Evolutionary conservation across 2,797 vertebrate species (phyloP).

Genomic region (Sebastes cheni): DNA sequence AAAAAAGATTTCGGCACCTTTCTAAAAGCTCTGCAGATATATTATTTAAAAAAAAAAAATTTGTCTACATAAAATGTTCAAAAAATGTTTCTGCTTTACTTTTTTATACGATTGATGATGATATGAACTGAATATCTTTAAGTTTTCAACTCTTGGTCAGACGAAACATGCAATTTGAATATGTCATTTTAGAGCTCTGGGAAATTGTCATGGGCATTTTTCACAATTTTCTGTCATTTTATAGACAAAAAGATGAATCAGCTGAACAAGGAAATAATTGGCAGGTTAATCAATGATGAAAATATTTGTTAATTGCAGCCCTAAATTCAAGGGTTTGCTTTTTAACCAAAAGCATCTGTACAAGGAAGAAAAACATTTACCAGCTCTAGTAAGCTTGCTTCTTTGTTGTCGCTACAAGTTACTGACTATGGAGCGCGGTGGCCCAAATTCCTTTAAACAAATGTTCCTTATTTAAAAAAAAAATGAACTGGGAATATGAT

Average conservation of each 20-base stretch:
- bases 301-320: not conserved
- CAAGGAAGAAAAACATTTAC: not conserved
- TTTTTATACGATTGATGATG: too few relatives aligned
- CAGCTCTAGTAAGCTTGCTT: not conserved
- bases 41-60: too few relatives aligned
- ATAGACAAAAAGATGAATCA: not conserved
- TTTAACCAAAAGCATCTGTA: not conserved
- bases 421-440: constrained; percentile 4
- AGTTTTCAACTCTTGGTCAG: not conserved
- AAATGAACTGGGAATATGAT: constrained; percentile 16
- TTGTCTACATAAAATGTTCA: too few relatives aligned
- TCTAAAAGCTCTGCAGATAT: too few relatives aligned
- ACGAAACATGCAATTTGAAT: not conserved
- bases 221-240: not conserved
- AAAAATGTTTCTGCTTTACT: not conserved
- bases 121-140: not conserved
- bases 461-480: constrained; percentile 10
- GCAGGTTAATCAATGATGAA: not conserved
- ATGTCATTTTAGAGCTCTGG: not conserved
- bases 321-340: not conserved
- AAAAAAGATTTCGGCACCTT: too few relatives aligned
- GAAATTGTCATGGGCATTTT: not conserved
- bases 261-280: not conserved
- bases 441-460: constrained; percentile 27
- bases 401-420: not conserved